Conservation (phyloP, 2,113 vertebrate genomes). For the Tonatia bakeri region DNA sequence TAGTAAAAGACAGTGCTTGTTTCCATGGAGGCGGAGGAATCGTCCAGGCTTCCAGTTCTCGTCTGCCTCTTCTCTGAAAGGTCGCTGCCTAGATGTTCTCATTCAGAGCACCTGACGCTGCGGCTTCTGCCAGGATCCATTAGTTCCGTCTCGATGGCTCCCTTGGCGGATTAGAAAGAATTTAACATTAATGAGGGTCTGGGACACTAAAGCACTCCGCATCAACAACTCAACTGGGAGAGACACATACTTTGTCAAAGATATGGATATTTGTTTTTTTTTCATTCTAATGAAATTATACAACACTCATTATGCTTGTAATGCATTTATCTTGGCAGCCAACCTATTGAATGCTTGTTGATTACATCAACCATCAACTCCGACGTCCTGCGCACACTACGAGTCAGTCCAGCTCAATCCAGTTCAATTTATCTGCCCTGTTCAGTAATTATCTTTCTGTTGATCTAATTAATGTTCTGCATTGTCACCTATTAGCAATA, state of each 20-base stretch:
- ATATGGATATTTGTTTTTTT: slow-evolving; percentile 1
- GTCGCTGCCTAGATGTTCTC: slow-evolving; percentile 6
- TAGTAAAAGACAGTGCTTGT: slow-evolving; percentile 42
- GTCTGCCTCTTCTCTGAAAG: slow-evolving; percentile 33
- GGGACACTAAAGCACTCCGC: background rate
- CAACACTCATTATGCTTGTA: background rate
- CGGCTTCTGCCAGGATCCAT: slow-evolving; percentile 20
- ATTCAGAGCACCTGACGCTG: slow-evolving; percentile 15
- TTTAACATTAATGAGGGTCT: slow-evolving; percentile 21
- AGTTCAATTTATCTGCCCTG: background rate
- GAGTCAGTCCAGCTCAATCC: slow-evolving; percentile 2
- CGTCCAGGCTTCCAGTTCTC: background rate
- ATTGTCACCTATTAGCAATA: background rate
- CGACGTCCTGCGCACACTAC: background rate
- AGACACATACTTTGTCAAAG: background rate
- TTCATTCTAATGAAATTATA: slow-evolving; percentile 35
- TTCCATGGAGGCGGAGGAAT: slow-evolving; percentile 20
- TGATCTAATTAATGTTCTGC: background rate
- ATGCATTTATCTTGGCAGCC: slow-evolving; percentile 46
- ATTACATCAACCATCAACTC: slow-evolving; percentile 36
- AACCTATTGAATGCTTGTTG: background rate
- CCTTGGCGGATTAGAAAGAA: slow-evolving; percentile 44
- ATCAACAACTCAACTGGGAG: background rate
- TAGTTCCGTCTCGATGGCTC: background rate
- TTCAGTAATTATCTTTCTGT: background rate